Conservation (phyloP, 1,140 invertebrate genomes). For the Lordiphosa stackelbergi region DNA sequence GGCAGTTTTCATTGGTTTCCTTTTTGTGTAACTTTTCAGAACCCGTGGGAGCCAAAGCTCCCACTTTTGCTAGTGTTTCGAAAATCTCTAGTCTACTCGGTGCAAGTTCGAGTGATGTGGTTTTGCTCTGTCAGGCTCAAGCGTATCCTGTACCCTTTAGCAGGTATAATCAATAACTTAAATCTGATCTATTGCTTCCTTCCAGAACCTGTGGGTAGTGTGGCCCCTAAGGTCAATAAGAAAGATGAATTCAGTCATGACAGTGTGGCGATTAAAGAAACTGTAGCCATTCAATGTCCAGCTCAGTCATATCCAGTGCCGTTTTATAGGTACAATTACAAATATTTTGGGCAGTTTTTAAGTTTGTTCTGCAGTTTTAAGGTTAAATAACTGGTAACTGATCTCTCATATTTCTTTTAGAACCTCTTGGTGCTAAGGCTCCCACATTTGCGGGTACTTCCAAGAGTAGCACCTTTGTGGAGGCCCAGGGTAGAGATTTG, state of each 20-base stretch:
- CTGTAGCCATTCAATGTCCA: slow-evolving; percentile 81
- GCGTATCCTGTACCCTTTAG: slow-evolving; percentile 82
- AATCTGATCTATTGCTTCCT: slow-evolving; percentile 15
- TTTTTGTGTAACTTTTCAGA: slow-evolving; percentile 77
- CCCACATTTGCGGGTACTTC: slow-evolving; percentile 83
- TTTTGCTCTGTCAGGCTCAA: slow-evolving; percentile 85
- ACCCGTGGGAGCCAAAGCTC: slow-evolving; percentile 85
- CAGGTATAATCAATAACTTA: slow-evolving; percentile 78
- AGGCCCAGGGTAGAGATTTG: slow-evolving; percentile 76
- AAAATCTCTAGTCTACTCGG: slow-evolving; percentile 79
- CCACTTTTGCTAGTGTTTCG: slow-evolving; percentile 82
- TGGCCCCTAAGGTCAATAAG: slow-evolving; percentile 81
- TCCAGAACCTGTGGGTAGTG: slow-evolving; percentile 79
- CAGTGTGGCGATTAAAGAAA: slow-evolving; percentile 42
- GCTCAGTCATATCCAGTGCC: slow-evolving; percentile 84
- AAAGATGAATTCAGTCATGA: slow-evolving; percentile 80
- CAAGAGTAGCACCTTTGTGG: slow-evolving; percentile 78
- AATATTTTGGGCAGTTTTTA: too few relatives aligned
- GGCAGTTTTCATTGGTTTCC: slow-evolving; percentile 38
- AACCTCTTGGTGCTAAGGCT: slow-evolving; percentile 85
- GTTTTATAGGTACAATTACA: slow-evolving; percentile 79
- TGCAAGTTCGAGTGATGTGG: slow-evolving; percentile 78
- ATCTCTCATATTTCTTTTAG: slow-evolving; percentile 68
- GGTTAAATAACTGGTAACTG: too few relatives aligned
- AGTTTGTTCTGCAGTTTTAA: too few relatives aligned